Conservation (phyloP, 2,888 invertebrate genomes). For the Drosophila monieri region DNA sequence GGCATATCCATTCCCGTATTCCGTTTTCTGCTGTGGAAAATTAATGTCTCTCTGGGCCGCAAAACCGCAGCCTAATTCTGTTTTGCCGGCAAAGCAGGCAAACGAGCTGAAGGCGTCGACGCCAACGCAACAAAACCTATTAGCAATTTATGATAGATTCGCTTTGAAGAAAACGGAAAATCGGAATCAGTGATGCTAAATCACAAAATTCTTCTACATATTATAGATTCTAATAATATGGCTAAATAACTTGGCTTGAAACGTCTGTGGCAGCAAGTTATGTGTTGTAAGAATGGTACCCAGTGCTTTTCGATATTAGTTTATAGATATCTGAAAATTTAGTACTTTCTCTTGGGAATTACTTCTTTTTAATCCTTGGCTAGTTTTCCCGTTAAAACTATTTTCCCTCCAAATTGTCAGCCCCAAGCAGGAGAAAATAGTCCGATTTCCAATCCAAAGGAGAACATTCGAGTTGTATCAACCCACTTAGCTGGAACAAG, state of each 20-base stretch:
- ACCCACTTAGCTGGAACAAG: constrained; percentile 57
- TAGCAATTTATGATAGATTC: constrained; percentile 65
- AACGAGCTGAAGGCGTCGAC: constrained; percentile 51
- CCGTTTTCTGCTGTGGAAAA: constrained; percentile 27
- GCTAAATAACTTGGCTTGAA: background rate
- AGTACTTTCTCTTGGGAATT: no score
- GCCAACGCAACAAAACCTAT: constrained; percentile 62
- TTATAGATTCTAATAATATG: background rate
- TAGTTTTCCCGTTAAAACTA: background rate
- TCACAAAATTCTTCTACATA: background rate
- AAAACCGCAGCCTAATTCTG: constrained; percentile 59
- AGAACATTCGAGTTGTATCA: constrained; percentile 18
- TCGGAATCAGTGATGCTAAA: constrained; percentile 4
- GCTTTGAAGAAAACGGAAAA: constrained; percentile 11
- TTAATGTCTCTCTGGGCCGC: constrained; percentile 59
- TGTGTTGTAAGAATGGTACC: no score
- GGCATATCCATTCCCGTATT: background rate
- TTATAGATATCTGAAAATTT: no score
- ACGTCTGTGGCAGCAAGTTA: background rate
- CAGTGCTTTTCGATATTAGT: no score
- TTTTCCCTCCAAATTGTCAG: background rate
- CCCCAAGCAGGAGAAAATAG: constrained; percentile 17
- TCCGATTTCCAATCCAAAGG: constrained; percentile 30
- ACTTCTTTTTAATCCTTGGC: no score
- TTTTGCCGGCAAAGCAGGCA: constrained; percentile 54